Evolutionary conservation across 2,797 vertebrate genomes (phyloP), one percentile per base, ranked within the genome.

Genomic region (Menidia menidia): DNA sequence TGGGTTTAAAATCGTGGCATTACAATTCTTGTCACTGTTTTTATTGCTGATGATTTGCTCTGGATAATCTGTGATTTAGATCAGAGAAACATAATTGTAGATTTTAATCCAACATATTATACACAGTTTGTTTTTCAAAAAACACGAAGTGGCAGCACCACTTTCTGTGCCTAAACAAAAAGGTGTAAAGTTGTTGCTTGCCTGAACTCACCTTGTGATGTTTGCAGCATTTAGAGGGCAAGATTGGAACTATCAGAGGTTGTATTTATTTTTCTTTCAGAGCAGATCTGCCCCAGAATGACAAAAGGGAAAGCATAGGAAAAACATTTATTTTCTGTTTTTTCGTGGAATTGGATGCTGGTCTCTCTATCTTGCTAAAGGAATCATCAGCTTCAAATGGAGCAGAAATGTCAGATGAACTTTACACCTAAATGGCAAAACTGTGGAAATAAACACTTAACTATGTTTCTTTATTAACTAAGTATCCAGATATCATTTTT

Each of bases 281-380:
- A 45, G 60, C 35, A 42, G 4, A 64, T 60, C 18, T 60, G 14
- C 63, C 33, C 43, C 13, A 1, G 11, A 32, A 3, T 56, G 14
- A 33, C 0, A 39, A 44, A 68, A 54, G n/a, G 33, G 39, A 50
- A 42, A 30, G 12, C 30, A 4, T 8, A 19, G 25, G 33, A 42
- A 72, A 33, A 19, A 13, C 14, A 55, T 47, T 60, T n/a, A 47
- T 7, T 53, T 25, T 61, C 41, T 45, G 7, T 4, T 39, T 39
- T 39, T 61, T 55, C 42, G 71, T 56, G 61, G 8, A 44, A 59
- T n/a, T 9, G 55, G 55, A 75, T 53, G 55, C 32, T 58, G 58
- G 31, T 79, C 71, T 55, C 64, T 73, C 65, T 77, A 63, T 65
- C 31, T 31, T 47, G 33, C 41, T 61, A 56, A 57, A 19, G 50